Conservation (phyloP, 2,797 vertebrate species). For the Enoplosus armatus region DNA sequence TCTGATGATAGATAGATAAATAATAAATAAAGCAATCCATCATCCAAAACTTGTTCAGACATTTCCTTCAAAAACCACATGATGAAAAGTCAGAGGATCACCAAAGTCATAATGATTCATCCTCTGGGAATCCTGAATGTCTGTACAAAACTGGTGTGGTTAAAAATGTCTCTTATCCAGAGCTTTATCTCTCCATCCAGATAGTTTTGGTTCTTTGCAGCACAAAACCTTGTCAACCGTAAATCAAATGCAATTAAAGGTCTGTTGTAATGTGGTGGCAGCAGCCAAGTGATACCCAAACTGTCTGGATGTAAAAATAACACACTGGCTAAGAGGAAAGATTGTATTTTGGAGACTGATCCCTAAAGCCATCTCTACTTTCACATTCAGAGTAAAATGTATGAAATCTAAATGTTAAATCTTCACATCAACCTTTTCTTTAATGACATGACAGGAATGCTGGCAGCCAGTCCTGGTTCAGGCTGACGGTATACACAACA, state of each 20-base stretch:
- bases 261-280: neutral
- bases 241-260: neutral
- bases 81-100: no score
- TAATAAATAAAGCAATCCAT: no score
- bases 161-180: neutral
- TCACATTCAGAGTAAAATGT: neutral
- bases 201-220: neutral
- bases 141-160: neutral
- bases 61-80: no score
- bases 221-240: neutral
- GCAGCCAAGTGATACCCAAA: neutral
- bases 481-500: slow-evolving; percentile 45
- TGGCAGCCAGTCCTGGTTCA: slow-evolving; percentile 35
- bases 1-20: no score
- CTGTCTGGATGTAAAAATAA: neutral
- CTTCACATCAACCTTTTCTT: slow-evolving; percentile 13
- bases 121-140: no score
- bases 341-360: neutral
- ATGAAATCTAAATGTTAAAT: neutral
- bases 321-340: neutral
- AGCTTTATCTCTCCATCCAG: neutral
- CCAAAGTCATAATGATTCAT: no score
- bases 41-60: no score
- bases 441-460: slow-evolving; percentile 35
- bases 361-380: neutral